Conservation (phyloP, 2,797 vertebrate genomes). For the Australoheros facetus region DNA sequence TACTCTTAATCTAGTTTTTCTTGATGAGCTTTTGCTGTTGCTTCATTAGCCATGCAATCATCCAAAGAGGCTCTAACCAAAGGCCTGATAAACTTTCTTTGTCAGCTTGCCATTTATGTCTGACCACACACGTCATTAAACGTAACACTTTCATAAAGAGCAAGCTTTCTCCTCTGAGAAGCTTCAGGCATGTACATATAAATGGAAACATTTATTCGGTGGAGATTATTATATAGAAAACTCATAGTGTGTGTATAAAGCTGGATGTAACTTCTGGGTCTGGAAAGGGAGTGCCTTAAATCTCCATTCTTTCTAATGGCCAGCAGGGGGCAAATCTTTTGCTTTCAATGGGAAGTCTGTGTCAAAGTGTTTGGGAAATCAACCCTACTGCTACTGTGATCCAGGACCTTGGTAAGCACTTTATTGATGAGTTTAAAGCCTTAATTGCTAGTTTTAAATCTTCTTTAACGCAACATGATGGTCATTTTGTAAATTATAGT, state of each 20-base stretch:
- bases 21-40: neutral
- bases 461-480: too few relatives aligned
- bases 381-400: too few relatives aligned
- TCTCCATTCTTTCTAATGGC: neutral
- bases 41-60: neutral
- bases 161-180: conserved; percentile 44
- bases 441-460: too few relatives aligned
- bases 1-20: neutral
- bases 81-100: neutral
- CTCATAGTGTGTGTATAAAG: too few relatives aligned
- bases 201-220: neutral
- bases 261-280: too few relatives aligned
- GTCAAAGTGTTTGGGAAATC: too few relatives aligned
- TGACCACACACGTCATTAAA: neutral
- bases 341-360: neutral
- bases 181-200: conserved; percentile 15
- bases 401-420: too few relatives aligned
- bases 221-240: too few relatives aligned
- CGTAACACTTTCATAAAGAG: neutral
- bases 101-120: neutral
- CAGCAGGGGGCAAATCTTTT: neutral
- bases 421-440: too few relatives aligned
- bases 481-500: too few relatives aligned
- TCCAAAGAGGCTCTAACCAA: neutral
- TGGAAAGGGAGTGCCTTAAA: neutral